phyloP scores from a whole-genome alignment of 2,888 invertebrate species.

The Pharmacophagus antenor region DNA sequence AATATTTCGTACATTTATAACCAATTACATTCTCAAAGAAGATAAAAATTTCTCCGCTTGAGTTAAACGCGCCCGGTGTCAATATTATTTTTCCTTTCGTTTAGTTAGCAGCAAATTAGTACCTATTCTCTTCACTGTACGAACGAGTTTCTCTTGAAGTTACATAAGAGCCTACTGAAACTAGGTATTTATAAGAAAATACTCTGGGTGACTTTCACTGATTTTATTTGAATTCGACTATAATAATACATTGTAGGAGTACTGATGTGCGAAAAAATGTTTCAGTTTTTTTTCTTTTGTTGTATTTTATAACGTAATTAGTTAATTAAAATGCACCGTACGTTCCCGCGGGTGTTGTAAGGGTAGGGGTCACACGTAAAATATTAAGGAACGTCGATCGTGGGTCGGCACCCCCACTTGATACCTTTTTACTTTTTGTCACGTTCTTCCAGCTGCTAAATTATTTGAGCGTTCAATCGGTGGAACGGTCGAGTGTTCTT shows the following conservation, averaged over 20 bases:
- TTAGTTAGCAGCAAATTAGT: conserved; percentile 19
- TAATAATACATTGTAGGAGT: neutral
- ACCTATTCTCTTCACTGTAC: conserved; percentile 13
- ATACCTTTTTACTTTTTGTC: neutral
- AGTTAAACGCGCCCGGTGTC: conserved; percentile 1
- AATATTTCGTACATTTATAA: neutral
- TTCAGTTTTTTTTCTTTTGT: too few relatives aligned
- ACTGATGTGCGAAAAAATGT: too few relatives aligned
- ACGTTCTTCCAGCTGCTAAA: neutral
- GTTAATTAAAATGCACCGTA: too few relatives aligned
- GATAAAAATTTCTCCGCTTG: conserved; percentile 8
- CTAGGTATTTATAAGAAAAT: conserved; percentile 6
- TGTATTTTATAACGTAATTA: too few relatives aligned
- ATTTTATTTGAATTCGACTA: neutral
- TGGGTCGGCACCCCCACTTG: neutral
- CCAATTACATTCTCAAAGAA: neutral
- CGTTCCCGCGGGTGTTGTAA: neutral
- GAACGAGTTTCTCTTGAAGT: conserved; percentile 13
- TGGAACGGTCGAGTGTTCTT: neutral
- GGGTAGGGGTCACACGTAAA: neutral
- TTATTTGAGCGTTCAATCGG: neutral
- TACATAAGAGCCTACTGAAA: conserved; percentile 19
- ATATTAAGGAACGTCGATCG: neutral
- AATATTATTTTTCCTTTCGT: neutral
- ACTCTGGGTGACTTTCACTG: conserved; percentile 17